Percentiles rank a stretch among this genome's conserved stretches.
Conservation (phyloP, 2,113 vertebrate genomes). For the Xenopus borealis region DNA sequence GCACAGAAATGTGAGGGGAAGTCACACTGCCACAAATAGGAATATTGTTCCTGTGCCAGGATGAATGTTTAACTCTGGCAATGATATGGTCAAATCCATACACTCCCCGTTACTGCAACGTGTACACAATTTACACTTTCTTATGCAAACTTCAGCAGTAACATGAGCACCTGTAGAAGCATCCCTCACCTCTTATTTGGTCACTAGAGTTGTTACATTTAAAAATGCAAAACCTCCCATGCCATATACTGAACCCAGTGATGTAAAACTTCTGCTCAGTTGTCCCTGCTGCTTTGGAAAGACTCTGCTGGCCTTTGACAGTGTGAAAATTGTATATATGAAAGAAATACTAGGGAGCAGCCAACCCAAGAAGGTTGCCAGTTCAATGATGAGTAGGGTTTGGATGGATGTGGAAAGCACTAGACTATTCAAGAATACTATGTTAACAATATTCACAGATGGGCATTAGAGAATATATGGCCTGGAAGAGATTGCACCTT, state of each 20-base stretch:
- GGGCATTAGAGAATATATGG: conserved; percentile 7
- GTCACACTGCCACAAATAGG: conserved; percentile 26
- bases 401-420: conserved; percentile 16
- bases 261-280: neutral
- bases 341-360: conserved; percentile 26
- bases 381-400: conserved; percentile 14
- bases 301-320: conserved; percentile 19
- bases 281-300: neutral
- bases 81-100: conserved; percentile 7
- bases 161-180: neutral
- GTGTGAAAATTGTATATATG: conserved; percentile 2
- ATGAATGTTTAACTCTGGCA: conserved; percentile 12
- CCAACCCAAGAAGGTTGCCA: conserved; percentile 7
- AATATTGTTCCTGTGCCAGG: conserved; percentile 2
- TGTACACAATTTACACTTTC: neutral
- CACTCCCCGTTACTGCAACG: conserved; percentile 3
- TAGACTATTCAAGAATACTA: conserved; percentile 34
- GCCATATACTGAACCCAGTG: neutral
- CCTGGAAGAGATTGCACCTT: neutral
- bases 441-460: conserved; percentile 36
- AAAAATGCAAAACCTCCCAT: neutral
- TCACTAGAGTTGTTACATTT: conserved; percentile 46
- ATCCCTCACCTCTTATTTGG: conserved; percentile 53
- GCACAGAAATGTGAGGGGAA: conserved; percentile 54
- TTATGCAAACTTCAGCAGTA: neutral